Evolutionary conservation across 2,888 invertebrate species (phyloP).

Genomic region (Cantharis nigra): DNA sequence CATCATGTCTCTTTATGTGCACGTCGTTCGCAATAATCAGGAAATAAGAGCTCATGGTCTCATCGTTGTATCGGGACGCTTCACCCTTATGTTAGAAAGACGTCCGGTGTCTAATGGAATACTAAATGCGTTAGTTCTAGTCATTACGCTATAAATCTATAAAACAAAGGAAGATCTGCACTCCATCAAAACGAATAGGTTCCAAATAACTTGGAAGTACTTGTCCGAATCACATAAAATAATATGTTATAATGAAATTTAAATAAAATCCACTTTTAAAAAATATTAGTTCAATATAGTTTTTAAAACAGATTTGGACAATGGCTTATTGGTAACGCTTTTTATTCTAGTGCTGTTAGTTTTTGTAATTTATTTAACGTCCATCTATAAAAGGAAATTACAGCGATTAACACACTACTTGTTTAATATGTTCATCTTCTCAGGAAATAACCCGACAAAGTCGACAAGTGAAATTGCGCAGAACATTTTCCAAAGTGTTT

Average conservation of each 20-base stretch:
- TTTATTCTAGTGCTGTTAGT: background rate
- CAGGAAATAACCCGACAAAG: background rate
- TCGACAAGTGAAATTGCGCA: background rate
- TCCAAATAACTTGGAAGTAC: slow-evolving; percentile 2
- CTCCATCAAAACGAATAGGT: slow-evolving; percentile 22
- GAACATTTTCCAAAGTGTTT: background rate
- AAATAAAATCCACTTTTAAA: no score
- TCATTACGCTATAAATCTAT: slow-evolving; percentile 25
- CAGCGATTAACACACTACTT: background rate
- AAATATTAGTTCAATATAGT: no score
- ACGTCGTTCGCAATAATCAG: slow-evolving; percentile 26
- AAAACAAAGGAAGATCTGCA: slow-evolving; percentile 30
- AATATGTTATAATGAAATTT: no score
- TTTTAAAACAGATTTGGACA: background rate
- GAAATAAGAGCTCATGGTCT: slow-evolving; percentile 24
- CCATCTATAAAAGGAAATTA: background rate
- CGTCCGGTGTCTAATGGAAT: slow-evolving; percentile 31
- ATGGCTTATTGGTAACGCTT: background rate
- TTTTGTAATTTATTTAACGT: background rate
- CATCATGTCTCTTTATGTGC: slow-evolving; percentile 31
- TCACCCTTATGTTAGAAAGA: slow-evolving; percentile 19
- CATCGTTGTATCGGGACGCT: slow-evolving; percentile 8
- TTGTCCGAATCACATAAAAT: background rate
- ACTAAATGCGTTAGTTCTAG: slow-evolving; percentile 33
- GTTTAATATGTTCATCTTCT: background rate